phyloP scores from a whole-genome alignment of 1,140 invertebrate genomes.

The Helicorthomorpha holstii region DNA sequence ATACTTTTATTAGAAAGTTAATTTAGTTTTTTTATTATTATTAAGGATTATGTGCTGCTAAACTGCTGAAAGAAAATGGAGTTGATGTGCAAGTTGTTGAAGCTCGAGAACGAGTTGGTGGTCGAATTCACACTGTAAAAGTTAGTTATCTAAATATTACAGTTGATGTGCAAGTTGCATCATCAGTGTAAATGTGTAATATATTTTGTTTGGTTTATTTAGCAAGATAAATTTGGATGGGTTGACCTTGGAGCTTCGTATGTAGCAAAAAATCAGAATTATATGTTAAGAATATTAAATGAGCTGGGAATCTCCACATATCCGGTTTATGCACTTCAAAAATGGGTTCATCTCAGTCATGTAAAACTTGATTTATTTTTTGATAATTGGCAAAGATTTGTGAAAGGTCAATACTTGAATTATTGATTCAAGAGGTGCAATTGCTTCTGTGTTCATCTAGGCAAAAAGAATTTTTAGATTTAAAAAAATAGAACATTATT shows the following conservation, averaged over 20 bases:
- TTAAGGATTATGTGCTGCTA: constrained; percentile 11
- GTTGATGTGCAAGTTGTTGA: constrained; percentile 13
- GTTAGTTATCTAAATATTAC: too few relatives aligned
- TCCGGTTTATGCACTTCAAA: constrained; percentile 16
- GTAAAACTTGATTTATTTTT: too few relatives aligned
- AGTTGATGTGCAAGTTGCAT: too few relatives aligned
- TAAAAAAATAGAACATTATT: too few relatives aligned
- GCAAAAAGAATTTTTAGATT: too few relatives aligned
- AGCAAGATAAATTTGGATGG: constrained; percentile 14
- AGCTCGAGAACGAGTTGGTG: constrained; percentile 6
- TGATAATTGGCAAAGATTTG: too few relatives aligned
- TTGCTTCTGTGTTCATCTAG: too few relatives aligned
- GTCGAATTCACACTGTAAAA: background rate
- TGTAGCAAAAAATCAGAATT: constrained; percentile 18
- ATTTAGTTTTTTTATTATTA: background rate
- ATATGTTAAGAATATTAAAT: constrained; percentile 17
- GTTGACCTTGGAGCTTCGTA: constrained; percentile 20
- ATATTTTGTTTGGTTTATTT: too few relatives aligned
- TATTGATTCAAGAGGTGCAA: too few relatives aligned
- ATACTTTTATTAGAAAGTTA: background rate
- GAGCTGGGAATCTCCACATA: constrained; percentile 23
- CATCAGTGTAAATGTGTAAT: too few relatives aligned
- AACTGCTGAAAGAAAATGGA: constrained; percentile 6
- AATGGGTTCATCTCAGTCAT: constrained; percentile 14
- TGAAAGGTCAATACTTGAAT: too few relatives aligned